Percentiles rank a stretch among this genome's conserved stretches.
These are phyloP conservation scores for Phyllostomus discolor DNA, from an alignment of 2,113 vertebrate species.

Conservation along the genomic window DNA sequence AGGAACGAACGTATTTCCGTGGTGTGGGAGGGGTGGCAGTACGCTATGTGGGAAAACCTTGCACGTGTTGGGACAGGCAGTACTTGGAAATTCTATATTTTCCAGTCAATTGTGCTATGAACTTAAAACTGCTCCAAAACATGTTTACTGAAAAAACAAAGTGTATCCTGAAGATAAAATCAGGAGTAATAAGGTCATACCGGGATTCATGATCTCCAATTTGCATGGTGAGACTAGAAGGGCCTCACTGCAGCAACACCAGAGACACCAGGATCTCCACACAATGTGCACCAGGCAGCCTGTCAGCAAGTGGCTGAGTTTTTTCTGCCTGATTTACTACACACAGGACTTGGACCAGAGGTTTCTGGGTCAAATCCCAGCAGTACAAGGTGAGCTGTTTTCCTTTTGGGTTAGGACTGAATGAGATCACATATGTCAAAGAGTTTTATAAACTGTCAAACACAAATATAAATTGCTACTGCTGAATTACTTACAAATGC, in stretches of 20 bases:
- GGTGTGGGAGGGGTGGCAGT: not conserved
- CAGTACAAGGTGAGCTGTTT: not conserved
- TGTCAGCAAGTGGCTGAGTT: no score
- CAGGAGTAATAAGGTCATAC: not conserved
- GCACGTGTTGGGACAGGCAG: not conserved
- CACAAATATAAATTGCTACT: not conserved
- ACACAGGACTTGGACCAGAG: not conserved
- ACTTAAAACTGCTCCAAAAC: not conserved
- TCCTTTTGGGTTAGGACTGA: not conserved
- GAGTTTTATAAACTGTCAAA: not conserved
- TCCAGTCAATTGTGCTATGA: not conserved
- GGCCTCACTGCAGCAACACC: not conserved
- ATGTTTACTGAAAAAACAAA: not conserved
- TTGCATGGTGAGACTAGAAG: not conserved
- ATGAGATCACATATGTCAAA: not conserved
- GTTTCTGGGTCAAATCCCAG: not conserved
- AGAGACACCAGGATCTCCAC: not conserved
- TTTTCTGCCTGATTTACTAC: not conserved
- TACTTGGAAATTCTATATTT: not conserved
- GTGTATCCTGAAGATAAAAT: not conserved
- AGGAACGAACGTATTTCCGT: not conserved
- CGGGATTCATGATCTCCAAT: not conserved
- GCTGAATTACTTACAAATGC: not conserved
- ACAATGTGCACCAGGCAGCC: not conserved
- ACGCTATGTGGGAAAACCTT: not conserved